Base-by-base conservation (phyloP, 1,140 invertebrate species). In the Contarinia nasturtii region DNA sequence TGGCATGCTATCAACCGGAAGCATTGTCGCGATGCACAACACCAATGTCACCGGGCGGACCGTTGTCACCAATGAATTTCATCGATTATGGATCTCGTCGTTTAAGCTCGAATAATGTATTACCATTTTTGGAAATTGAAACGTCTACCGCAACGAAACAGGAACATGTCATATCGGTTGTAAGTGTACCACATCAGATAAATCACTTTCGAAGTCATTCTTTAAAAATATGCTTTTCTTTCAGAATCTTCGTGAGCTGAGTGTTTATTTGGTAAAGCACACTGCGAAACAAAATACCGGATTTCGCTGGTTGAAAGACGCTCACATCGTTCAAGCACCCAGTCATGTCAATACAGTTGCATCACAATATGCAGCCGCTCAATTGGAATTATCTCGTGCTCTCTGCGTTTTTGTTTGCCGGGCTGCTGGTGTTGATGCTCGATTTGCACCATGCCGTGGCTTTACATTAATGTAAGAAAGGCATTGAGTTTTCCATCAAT, bases 131-230 rank as follows among this genome's bases (percentile, higher is more conserved):
- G 40, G 84, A 88, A 59, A 69, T 78, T n/a, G 84, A 89, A 63
- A 82, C 76, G 21, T 86, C 82, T 54, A 86, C 84, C 4, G 84
- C 84, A 11, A 86, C 81, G 51, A 83, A 84, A 54, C 83, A 87
- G 57, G 84, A 89, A 53, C 83, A 89, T 61, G 75, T 88, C 33
- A 81, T 86, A 3, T 84, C 83, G 1, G 84, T 86, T 57, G 80
- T 81, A 53, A 67, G 68, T 65, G 8, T 43, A 49, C 3, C 11
- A 27, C 27, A 27, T 10, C 2, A 46, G 17, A 19, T 5, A 27
- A 21, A 20, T 14, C 12, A 3, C 18, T 21, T 18, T n/a, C 17
- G n/a, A 15, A 18, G 5, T 15, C 18, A 15, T 27, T 4, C 20
- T 42, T 11, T 48, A 14, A 43, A 10, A 17, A 48, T 22, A n/a